Conservation (phyloP, 1,140 invertebrate genomes). For the Cydia splendana region DNA sequence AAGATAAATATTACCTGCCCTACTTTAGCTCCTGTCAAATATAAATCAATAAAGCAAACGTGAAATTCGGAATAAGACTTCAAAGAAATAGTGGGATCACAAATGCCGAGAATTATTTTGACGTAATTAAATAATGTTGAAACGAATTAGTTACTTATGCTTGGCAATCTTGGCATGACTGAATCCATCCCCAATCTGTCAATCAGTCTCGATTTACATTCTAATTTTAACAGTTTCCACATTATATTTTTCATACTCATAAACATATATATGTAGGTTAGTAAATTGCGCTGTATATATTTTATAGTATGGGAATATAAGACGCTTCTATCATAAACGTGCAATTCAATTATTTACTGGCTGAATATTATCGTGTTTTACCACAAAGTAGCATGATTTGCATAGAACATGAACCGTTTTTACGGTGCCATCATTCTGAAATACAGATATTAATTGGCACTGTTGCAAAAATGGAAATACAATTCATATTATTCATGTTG, state of each 20-base stretch:
- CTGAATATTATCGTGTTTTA: no score
- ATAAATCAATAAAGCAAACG: background rate
- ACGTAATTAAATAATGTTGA: slow-evolving; percentile 20
- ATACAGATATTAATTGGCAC: no score
- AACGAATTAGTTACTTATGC: slow-evolving; percentile 1
- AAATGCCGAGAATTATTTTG: slow-evolving; percentile 10
- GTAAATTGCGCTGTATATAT: no score
- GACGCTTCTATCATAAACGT: no score
- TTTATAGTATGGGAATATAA: no score
- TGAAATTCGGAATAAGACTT: background rate
- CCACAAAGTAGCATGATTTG: no score
- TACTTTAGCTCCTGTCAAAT: background rate
- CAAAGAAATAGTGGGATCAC: slow-evolving; percentile 7
- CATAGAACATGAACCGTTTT: no score
- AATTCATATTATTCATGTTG: no score
- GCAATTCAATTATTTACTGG: no score
- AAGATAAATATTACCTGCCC: background rate
- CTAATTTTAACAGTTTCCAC: slow-evolving; percentile 1
- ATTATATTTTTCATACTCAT: background rate
- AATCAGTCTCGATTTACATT: slow-evolving; percentile 21
- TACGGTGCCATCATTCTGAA: no score
- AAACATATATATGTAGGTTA: background rate
- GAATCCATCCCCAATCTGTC: slow-evolving; percentile 23
- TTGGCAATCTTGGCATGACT: slow-evolving; percentile 3
- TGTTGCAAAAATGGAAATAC: no score